Percentiles rank a stretch among this genome's conserved stretches.
Conservation (phyloP, 2,888 invertebrate genomes). For the Neoscelio sp. region DNA sequence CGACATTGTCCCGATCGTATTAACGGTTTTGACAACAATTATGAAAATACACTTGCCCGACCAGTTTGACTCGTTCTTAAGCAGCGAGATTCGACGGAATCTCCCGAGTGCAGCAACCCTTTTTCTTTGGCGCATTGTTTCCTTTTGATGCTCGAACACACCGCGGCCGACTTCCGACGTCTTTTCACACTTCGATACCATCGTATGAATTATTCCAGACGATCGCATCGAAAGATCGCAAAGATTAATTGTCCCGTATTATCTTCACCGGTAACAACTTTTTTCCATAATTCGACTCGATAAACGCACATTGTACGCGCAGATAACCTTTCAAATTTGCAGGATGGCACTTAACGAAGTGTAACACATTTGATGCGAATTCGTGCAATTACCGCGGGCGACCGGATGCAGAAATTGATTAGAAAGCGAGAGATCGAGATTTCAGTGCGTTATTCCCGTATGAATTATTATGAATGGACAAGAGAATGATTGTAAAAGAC, state of each 20-base stretch:
- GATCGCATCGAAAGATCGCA: constrained; percentile 50
- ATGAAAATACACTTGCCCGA: constrained; percentile 66
- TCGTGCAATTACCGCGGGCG: constrained; percentile 2
- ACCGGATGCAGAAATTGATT: constrained; percentile 16
- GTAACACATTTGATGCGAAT: constrained; percentile 1
- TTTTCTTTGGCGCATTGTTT: constrained; percentile 61
- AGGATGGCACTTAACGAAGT: constrained; percentile 1
- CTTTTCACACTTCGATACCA: constrained; percentile 70
- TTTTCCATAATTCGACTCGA: constrained; percentile 11
- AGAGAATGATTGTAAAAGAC: constrained; percentile 10
- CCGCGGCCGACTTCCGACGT: constrained; percentile 63
- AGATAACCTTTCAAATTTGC: constrained; percentile 22
- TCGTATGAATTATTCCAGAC: constrained; percentile 30
- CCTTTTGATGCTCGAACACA: constrained; percentile 54
- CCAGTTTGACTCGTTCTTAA: constrained; percentile 69
- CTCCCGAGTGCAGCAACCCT: constrained; percentile 38
- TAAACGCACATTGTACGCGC: constrained; percentile 9
- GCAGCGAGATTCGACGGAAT: constrained; percentile 20
- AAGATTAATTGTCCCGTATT: constrained; percentile 58
- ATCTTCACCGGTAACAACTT: constrained; percentile 35
- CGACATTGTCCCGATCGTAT: constrained; percentile 44
- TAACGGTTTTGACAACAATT: constrained; percentile 68
- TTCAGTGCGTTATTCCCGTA: neutral
- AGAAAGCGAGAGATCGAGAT: neutral
- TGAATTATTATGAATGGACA: constrained; percentile 4